Evolutionary conservation across 2,797 vertebrate genomes (phyloP), one percentile per base, ranked within the genome.

Genomic region (Pogoniulus pusillus): DNA sequence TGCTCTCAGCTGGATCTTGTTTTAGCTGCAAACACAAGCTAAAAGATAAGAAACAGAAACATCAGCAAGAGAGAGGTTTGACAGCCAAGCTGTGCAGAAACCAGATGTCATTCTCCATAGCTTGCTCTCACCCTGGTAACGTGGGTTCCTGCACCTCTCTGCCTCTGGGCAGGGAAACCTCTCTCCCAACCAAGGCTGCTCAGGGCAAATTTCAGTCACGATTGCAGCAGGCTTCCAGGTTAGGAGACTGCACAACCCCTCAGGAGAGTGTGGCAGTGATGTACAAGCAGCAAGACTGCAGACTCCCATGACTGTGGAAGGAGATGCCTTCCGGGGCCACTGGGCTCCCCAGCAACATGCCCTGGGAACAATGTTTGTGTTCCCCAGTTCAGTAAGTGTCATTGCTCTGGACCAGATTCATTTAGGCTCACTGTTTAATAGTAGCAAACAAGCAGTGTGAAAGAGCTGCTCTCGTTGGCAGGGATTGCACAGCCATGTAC

Each of bases 31-130:
- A 94, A 92, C 1, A 34, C 47, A 24, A 81, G 87, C 9, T 15
- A 72, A 93, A 57, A 81, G 92, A 94, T 94, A 96, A 93, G 93
- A 94, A 95, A 91, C 93, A 94, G 94, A 92, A 91, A 93, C 73
- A 82, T 87, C 84, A 77, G 75, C 76, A 47, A 59, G 79, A 82
- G 60, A 75, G 84, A 55, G 24, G 32, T 78, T 94, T 95, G 87
- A 91, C 94, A 94, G 94, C 92, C 92, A 94, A 87, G 82, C 34
- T 87, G 76, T 75, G 91, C 75, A 91, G 87, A 85, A 94, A 89
- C 17, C 94, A 94, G 93, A 94, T 94, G 93, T 89, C 59, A 7
- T 83, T 85, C 75, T 90, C 82, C 59, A 12, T 82, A n/a, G 45
- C 55, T 82, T 79, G 10, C 74, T 53, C 66, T 85, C 58, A 65